phyloP scores from a whole-genome alignment of 2,888 invertebrate genomes.

The Saturnia japonica region DNA sequence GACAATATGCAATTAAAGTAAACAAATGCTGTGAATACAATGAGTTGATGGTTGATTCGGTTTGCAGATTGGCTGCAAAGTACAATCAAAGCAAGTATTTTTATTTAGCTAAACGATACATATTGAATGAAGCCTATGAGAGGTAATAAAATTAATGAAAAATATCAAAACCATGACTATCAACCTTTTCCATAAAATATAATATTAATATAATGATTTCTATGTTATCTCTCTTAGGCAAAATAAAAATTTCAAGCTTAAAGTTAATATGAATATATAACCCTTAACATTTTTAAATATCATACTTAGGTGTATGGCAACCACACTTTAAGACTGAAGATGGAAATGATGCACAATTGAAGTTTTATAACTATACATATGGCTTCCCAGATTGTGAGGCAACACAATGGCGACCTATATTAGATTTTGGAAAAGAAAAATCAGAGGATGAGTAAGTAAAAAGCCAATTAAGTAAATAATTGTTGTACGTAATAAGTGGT shows the following conservation, averaged over 20 bases:
- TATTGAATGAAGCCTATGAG: not conserved
- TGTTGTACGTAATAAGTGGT: no score
- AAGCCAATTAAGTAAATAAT: slow-evolving; percentile 1
- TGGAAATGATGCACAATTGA: slow-evolving; percentile 80
- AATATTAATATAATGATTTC: not conserved
- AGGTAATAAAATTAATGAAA: not conserved
- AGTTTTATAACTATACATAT: slow-evolving; percentile 81
- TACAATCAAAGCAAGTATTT: slow-evolving; percentile 80
- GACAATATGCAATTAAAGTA: slow-evolving; percentile 80
- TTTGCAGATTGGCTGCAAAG: slow-evolving; percentile 84
- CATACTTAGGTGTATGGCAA: slow-evolving; percentile 72
- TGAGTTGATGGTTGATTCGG: slow-evolving; percentile 86
- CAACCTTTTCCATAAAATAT: no score
- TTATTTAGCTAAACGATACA: not conserved
- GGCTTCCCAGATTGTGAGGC: slow-evolving; percentile 87
- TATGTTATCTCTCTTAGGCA: not conserved
- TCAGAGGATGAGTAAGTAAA: slow-evolving; percentile 81
- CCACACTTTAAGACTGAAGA: slow-evolving; percentile 85
- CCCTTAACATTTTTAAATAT: not conserved
- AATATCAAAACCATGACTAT: not conserved
- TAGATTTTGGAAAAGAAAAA: slow-evolving; percentile 80
- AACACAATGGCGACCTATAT: slow-evolving; percentile 86
- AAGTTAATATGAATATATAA: not conserved
- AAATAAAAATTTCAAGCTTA: not conserved
- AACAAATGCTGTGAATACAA: slow-evolving; percentile 90